Evolutionary conservation across 2,113 vertebrate genomes (phyloP).

Genomic region (Nyctibius bracteatus): DNA sequence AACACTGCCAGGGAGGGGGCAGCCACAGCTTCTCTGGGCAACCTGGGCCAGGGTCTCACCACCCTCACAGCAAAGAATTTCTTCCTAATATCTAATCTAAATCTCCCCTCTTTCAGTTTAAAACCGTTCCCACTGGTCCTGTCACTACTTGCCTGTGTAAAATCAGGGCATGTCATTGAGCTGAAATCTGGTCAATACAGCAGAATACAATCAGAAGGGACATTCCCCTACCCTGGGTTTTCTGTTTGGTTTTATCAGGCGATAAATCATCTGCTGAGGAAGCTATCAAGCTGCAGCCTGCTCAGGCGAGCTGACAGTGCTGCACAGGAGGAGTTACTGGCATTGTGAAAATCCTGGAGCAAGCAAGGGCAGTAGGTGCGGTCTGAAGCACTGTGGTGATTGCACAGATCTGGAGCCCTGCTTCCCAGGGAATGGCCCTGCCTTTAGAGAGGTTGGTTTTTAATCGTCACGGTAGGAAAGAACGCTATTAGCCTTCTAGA

Average conservation of each 20-base stretch:
- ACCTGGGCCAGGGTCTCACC: too few species aligned
- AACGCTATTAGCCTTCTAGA: background rate
- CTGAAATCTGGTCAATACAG: background rate
- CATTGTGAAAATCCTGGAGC: fast-evolving
- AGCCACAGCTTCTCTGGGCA: too few species aligned
- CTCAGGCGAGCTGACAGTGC: background rate
- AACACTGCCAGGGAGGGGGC: too few species aligned
- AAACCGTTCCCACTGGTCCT: too few species aligned
- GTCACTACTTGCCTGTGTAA: too few species aligned
- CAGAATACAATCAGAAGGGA: background rate
- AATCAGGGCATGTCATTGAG: background rate
- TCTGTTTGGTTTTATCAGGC: background rate
- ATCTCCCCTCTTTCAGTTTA: too few species aligned
- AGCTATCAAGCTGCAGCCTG: background rate
- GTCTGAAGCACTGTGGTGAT: background rate
- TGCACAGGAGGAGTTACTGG: too few species aligned
- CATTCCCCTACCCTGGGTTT: background rate
- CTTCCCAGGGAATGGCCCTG: background rate
- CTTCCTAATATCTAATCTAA: too few species aligned
- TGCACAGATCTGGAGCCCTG: fast-evolving
- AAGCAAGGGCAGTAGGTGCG: background rate
- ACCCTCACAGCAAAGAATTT: too few species aligned
- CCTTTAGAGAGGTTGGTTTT: background rate
- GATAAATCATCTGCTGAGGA: background rate
- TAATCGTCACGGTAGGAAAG: background rate